Conservation (phyloP, 2,797 vertebrate species). For the Borostomias antarcticus region DNA sequence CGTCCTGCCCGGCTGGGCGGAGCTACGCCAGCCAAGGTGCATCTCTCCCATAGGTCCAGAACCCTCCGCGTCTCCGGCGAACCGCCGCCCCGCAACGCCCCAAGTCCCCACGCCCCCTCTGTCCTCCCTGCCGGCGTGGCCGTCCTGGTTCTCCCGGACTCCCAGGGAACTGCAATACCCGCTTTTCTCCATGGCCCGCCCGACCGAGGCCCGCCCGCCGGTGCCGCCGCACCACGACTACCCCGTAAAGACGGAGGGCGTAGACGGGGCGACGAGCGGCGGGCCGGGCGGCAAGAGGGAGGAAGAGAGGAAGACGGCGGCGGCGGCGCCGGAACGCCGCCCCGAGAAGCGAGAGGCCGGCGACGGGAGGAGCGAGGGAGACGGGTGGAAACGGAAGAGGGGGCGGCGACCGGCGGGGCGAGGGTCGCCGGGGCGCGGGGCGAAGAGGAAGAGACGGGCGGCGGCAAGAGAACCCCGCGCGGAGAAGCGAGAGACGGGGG, state of each 20-base stretch:
- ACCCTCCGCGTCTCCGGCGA: neutral
- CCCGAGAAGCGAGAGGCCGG: neutral
- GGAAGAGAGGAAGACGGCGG: too few relatives aligned
- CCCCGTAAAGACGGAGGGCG: neutral
- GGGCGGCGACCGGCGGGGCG: too few relatives aligned
- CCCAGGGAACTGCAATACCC: conserved; percentile 42
- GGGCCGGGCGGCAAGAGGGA: neutral
- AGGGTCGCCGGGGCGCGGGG: too few relatives aligned
- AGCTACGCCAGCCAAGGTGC: conserved; percentile 56
- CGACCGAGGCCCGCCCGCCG: neutral
- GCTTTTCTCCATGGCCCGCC: conserved; percentile 17
- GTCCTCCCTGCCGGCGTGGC: neutral
- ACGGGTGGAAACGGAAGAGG: too few relatives aligned
- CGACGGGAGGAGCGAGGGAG: neutral
- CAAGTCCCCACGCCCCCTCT: neutral
- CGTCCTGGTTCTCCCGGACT: conserved; percentile 44
- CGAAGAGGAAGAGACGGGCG: neutral
- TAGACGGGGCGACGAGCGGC: neutral
- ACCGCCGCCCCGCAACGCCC: neutral
- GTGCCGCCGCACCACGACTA: neutral
- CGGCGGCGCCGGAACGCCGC: neutral
- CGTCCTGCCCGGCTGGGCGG: conserved; percentile 30
- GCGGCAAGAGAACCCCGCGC: neutral
- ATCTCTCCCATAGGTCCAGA: conserved; percentile 63
- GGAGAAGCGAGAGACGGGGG: conserved; percentile 4